Evolutionary conservation across 2,113 vertebrate species (phyloP), one percentile per base, ranked within the genome.

Genomic region (Spizaetus ornatus): DNA sequence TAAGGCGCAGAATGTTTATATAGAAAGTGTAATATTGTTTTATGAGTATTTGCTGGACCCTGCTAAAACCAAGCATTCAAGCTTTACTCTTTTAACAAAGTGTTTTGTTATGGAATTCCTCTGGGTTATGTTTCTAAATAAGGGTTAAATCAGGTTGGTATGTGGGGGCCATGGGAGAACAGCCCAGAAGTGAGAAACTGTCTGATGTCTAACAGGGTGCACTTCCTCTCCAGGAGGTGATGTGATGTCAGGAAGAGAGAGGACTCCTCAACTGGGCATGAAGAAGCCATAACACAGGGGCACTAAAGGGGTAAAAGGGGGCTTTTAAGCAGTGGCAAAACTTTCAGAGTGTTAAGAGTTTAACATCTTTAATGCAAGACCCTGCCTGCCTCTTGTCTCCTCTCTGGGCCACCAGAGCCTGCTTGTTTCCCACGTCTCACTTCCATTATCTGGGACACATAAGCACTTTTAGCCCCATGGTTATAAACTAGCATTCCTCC

Each of bases 11-110:
- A 94, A 85, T 96, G 87, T 97, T 96, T 95, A 87, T 90, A 73
- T 59, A 93, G 87, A 95, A 97, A 95, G 84, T 81, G 66, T 94
- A 93, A 95, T 94, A 94, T 63, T 96, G 82, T 94, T 97, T 95
- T 92, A 96, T 94, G 87, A 80, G 58, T 89, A 86, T 73, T 95
- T 91, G 59, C 86, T 95, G 92, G 92, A 94, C 40, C 42, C 59
- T 81, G 66, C 84, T 85, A 73, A 96, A 93, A 80, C 66, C 63
- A 93, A 82, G 84, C 58, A 53, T 86, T 97, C 65, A 69, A 70
- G 58, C 13, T 85, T 92, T 86, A 65, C 19, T 89, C 77, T 93
- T 94, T 78, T 73, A 94, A 94, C 84, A 93, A 82, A 91, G 88
- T 93, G 84, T 95, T 91, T 91, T 90, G 89, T 94, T 90, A 91